Evolutionary conservation across 1,140 invertebrate species (phyloP), one percentile per base, ranked within the genome.

Genomic region (Psilanteris sp.): DNA sequence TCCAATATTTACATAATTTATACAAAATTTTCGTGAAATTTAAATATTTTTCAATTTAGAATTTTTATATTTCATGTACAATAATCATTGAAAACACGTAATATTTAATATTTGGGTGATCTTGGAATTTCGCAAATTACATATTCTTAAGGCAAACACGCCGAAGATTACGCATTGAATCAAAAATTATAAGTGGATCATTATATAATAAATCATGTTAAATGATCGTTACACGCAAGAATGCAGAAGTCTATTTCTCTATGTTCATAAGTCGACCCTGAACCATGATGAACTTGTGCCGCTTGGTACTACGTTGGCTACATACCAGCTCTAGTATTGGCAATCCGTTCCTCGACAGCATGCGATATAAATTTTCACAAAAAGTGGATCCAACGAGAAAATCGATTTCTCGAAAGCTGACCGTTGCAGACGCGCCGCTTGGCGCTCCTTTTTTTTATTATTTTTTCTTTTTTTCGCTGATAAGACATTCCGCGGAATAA

Each of bases 171-270:
- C n/a, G n/a, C n/a, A n/a, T n/a, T n/a, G n/a, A n/a, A n/a, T 20
- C 2, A 20, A 20, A 20, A 20, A 20, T 5, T 20, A 3, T 2
- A 62, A 48, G 15, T 20, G n/a, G 20, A 48, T 48, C 24, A 62
- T 62, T 62, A 48, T 13, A 39, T 62, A 50, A 64, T 64, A 43
- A 43, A 26, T 43, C 44, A 18, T 6, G 22, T 11, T 24, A 36
- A 41, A 32, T 41, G 64, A 24, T 62, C 31, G 39, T 57, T 74
- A 22, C 44, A 62, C 16, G 11, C 26, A 27, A 39, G 66, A 71
- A 83, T 81, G 74, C 70, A 79, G 77, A 84, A 82, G 75, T 80
- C 79, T 79, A 80, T 78, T 79, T 80, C 50, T 54, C 34, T 62
- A 41, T 39, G 44, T 43, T 62, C 64, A 72, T 68, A 41, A 78